phyloP scores from a whole-genome alignment of 2,113 vertebrate species.

The Entelurus aequoreus region DNA sequence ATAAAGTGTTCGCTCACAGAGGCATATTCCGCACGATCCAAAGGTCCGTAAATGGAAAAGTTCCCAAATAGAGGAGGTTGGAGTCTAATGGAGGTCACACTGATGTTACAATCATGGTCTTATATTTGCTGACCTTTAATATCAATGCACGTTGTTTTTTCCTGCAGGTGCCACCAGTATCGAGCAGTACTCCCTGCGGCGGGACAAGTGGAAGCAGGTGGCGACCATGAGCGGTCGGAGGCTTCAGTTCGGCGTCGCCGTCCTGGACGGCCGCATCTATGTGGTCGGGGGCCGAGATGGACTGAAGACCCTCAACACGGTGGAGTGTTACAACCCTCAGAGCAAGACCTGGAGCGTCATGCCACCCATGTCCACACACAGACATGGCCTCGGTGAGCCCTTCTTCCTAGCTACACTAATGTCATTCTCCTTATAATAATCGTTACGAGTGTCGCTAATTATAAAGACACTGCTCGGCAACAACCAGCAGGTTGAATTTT shows the following conservation, averaged over 20 bases:
- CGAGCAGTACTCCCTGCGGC: constrained; percentile 94
- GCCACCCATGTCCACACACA: constrained; percentile 97
- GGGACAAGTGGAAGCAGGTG: constrained; percentile 90
- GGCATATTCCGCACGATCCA: too few relatives aligned
- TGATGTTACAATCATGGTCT: background rate
- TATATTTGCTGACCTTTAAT: background rate
- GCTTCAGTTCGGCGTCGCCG: constrained; percentile 92
- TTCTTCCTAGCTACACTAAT: too few relatives aligned
- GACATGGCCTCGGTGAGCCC: constrained; percentile 86
- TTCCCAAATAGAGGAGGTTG: too few relatives aligned
- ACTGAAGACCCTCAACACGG: constrained; percentile 94
- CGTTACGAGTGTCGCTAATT: too few relatives aligned
- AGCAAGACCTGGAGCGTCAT: constrained; percentile 95
- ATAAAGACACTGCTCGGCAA: too few relatives aligned
- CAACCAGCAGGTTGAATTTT: too few relatives aligned
- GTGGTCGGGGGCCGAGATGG: constrained; percentile 96
- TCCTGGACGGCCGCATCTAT: constrained; percentile 88
- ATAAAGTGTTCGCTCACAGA: too few relatives aligned
- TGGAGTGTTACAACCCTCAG: constrained; percentile 96
- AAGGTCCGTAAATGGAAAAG: too few relatives aligned
- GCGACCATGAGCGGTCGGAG: constrained; percentile 95
- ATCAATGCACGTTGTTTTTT: background rate
- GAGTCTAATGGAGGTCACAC: too few relatives aligned
- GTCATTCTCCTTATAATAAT: too few relatives aligned
- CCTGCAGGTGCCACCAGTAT: constrained; percentile 90